Evolutionary conservation across 2,888 invertebrate species (phyloP).

Genomic region (Trilocha varians): DNA sequence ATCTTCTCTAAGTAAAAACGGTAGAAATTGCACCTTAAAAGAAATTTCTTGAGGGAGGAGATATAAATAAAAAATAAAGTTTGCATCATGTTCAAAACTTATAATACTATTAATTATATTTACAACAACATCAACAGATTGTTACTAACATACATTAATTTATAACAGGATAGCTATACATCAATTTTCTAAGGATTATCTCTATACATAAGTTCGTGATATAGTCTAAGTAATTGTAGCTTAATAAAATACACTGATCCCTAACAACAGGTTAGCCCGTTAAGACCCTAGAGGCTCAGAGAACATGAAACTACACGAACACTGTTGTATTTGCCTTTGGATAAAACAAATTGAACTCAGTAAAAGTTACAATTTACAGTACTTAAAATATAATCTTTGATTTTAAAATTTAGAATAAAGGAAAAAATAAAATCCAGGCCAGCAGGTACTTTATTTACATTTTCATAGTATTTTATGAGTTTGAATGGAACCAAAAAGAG

Average conservation of each 20-base stretch:
- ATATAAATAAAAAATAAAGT: conserved; percentile 16
- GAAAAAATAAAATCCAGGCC: too few relatives aligned
- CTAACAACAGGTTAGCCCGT: conserved; percentile 23
- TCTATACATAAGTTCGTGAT: conserved; percentile 18
- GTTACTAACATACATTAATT: conserved; percentile 12
- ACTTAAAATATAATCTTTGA: too few relatives aligned
- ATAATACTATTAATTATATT: conserved; percentile 49
- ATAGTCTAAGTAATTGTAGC: conserved; percentile 15
- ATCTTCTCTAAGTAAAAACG: too few relatives aligned
- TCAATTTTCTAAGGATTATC: conserved; percentile 20
- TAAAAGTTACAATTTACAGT: background rate
- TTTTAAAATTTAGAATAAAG: too few relatives aligned
- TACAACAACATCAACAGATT: conserved; percentile 61
- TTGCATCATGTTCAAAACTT: conserved; percentile 14
- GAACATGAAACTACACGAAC: background rate
- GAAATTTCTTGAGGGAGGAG: background rate
- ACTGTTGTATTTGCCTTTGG: background rate
- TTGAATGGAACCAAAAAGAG: too few relatives aligned
- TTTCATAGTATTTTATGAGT: too few relatives aligned
- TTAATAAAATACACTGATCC: conserved; percentile 28
- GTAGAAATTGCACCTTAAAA: too few relatives aligned
- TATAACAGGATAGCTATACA: conserved; percentile 41
- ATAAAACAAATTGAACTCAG: background rate
- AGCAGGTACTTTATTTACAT: too few relatives aligned
- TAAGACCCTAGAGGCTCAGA: background rate